These are phyloP conservation scores for Nephrotoma flavescens DNA, from an alignment of 2,888 invertebrate genomes.

Conservation along the genomic window DNA sequence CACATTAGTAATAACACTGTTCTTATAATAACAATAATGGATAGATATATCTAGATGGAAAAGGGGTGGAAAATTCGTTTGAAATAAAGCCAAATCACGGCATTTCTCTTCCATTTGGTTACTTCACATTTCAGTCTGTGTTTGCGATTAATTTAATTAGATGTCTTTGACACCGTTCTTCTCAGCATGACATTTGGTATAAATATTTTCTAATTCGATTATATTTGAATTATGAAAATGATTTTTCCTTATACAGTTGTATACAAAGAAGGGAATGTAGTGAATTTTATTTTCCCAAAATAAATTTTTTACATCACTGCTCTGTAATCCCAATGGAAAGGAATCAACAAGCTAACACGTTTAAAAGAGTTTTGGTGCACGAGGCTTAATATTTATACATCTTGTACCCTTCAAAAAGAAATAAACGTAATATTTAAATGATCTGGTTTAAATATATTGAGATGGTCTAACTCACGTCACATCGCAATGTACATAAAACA, in stretches of 20 bases:
- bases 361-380: not conserved
- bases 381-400: not conserved
- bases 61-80: not conserved
- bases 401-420: not conserved
- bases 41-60: not conserved
- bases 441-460: not conserved
- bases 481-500: not conserved
- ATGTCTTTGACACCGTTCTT: not conserved
- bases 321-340: not conserved
- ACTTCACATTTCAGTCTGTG: not conserved
- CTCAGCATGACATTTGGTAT: not conserved
- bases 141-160: not conserved
- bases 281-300: not conserved
- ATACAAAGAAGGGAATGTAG: not conserved
- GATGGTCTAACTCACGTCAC: not conserved
- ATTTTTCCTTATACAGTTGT: not conserved
- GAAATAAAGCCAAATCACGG: not conserved
- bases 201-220: not conserved
- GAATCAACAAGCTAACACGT: not conserved
- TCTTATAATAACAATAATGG: not conserved
- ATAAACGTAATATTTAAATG: not conserved
- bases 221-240: not conserved
- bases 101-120: not conserved
- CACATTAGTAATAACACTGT: not conserved
- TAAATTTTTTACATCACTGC: not conserved